These are phyloP conservation scores for Philypnodon macrostomus DNA, from an alignment of 2,797 vertebrate species.

Conservation along the genomic window DNA sequence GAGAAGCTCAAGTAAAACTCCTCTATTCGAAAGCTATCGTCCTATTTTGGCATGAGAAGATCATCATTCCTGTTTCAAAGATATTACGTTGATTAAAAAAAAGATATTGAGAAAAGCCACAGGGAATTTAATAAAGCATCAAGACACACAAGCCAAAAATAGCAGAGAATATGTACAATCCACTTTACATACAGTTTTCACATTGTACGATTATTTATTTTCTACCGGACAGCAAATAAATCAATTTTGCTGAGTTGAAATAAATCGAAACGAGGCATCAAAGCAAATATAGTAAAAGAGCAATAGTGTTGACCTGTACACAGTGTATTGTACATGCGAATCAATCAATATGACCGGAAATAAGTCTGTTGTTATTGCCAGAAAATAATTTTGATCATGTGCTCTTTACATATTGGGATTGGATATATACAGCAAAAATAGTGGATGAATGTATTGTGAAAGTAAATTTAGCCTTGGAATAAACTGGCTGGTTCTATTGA, in stretches of 20 bases:
- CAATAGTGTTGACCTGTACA: conserved; percentile 24
- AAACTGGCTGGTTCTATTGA: too few relatives aligned
- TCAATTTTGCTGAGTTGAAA: conserved; percentile 20
- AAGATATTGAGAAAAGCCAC: conserved; percentile 16
- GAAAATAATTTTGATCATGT: conserved; percentile 26
- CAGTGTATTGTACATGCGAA: neutral
- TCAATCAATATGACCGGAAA: conserved; percentile 8
- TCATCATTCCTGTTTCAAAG: conserved; percentile 1
- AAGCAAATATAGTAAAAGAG: conserved; percentile 11
- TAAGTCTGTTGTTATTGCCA: conserved; percentile 1
- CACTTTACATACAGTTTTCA: conserved; percentile 9
- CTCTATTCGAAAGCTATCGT: conserved; percentile 18
- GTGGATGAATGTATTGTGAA: neutral
- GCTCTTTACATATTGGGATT: conserved; percentile 21
- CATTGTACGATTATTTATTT: conserved; percentile 16
- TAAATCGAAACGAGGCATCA: conserved; percentile 13
- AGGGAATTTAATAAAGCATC: conserved; percentile 49
- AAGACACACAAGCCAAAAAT: too few relatives aligned
- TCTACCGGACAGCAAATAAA: neutral
- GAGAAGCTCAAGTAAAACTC: conserved; percentile 4
- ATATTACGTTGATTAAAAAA: neutral
- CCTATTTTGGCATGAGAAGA: neutral
- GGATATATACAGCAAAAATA: conserved; percentile 2
- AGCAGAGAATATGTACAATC: conserved; percentile 36
- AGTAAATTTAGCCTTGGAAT: too few relatives aligned